A percentile compares a stretch with the other conserved stretches of the same genome.
These are phyloP conservation scores for Calameuta idolon DNA, from an alignment of 2,888 invertebrate species.

Conservation along the genomic window DNA sequence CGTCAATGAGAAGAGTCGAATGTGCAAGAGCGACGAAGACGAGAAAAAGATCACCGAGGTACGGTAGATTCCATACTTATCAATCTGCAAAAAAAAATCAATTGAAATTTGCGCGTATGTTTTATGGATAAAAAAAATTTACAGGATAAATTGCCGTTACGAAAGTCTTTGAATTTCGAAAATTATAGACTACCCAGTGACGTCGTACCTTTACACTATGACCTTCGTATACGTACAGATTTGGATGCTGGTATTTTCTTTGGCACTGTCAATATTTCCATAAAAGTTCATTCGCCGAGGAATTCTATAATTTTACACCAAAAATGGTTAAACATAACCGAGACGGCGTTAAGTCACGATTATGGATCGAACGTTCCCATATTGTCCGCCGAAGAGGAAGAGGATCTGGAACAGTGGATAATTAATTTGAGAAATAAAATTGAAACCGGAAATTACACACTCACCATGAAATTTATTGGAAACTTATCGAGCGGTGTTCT, in stretches of 20 bases:
- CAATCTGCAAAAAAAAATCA: neutral
- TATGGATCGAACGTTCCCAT: conserved; percentile 29
- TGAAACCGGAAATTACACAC: conserved; percentile 65
- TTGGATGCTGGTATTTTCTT: conserved; percentile 70
- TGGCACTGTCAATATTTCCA: conserved; percentile 71
- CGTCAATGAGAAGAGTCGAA: neutral
- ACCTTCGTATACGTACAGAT: conserved; percentile 76
- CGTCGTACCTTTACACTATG: conserved; percentile 75
- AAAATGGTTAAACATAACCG: conserved; percentile 71
- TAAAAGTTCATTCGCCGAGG: conserved; percentile 67
- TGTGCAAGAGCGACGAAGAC: neutral
- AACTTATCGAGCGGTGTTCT: conserved; percentile 74
- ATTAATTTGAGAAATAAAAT: conserved; percentile 63
- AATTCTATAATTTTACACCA: conserved; percentile 73
- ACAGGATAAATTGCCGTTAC: neutral
- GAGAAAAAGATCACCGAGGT: neutral
- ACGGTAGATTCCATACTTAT: neutral
- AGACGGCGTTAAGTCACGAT: conserved; percentile 37
- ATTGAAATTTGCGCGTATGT: neutral
- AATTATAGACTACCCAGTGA: conserved; percentile 72
- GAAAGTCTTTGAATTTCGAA: conserved; percentile 25
- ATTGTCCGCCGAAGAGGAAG: conserved; percentile 38
- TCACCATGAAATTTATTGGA: conserved; percentile 75
- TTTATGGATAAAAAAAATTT: neutral
- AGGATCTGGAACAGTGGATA: conserved; percentile 65